phyloP scores from a whole-genome alignment of 2,797 vertebrate species.

The Danionella dracula region DNA sequence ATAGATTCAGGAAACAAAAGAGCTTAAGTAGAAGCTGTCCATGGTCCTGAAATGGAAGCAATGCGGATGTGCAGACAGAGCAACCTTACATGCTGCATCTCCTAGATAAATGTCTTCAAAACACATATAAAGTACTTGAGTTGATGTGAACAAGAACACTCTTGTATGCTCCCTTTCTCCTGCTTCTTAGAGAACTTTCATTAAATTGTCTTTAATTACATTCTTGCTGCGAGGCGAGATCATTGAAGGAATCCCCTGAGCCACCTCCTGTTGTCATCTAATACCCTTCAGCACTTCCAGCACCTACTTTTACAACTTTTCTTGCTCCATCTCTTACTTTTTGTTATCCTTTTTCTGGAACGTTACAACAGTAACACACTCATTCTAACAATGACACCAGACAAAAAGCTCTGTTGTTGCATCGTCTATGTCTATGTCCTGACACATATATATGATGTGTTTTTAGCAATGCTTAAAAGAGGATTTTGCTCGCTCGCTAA shows the following conservation, averaged over 20 bases:
- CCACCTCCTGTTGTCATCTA: constrained; percentile 30
- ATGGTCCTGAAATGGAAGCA: constrained; percentile 10
- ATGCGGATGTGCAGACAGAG: constrained; percentile 14
- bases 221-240: constrained; percentile 41
- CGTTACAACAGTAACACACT: constrained; percentile 9
- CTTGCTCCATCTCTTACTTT: constrained; percentile 6
- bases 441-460: neutral
- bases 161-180: neutral
- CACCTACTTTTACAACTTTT: constrained; percentile 21
- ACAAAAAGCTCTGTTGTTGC: constrained; percentile 35
- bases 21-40: constrained; percentile 17
- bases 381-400: constrained; percentile 24
- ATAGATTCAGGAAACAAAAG: neutral
- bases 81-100: neutral
- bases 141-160: constrained; percentile 13
- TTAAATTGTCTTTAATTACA: constrained; percentile 44
- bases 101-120: constrained; percentile 15
- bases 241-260: constrained; percentile 35
- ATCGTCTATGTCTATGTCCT: neutral
- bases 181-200: constrained; percentile 20
- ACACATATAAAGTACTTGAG: constrained; percentile 31
- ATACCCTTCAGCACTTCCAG: constrained; percentile 37
- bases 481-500: no score
- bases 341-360: constrained; percentile 22
- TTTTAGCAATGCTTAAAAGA: no score